A percentile compares a stretch with the other conserved stretches of the same genome.
Evolutionary conservation across 2,888 invertebrate genomes (phyloP).

Genomic region (Odontomyia ornata): DNA sequence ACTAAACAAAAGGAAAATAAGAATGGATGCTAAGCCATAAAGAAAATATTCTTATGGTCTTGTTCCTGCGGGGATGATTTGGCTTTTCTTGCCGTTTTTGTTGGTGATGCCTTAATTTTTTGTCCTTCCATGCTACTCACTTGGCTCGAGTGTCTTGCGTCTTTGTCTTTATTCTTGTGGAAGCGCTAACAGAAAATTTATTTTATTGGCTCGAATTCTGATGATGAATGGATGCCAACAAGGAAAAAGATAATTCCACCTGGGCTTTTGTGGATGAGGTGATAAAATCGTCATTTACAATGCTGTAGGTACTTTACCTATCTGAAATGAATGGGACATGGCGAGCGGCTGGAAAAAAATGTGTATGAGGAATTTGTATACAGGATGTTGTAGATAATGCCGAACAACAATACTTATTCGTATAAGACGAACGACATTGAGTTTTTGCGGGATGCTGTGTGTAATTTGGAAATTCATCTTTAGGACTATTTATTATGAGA

Average conservation of each 20-base stretch:
- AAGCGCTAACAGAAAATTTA: conserved; percentile 40
- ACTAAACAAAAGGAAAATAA: conserved; percentile 35
- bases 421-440: background rate
- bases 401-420: background rate
- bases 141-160: background rate
- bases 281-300: conserved; percentile 43
- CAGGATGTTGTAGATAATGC: conserved; percentile 3
- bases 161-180: background rate
- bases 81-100: conserved; percentile 13
- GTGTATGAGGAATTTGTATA: background rate
- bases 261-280: conserved; percentile 42
- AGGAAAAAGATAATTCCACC: conserved; percentile 41
- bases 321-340: background rate
- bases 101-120: background rate
- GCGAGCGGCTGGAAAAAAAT: background rate
- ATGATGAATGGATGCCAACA: conserved; percentile 43
- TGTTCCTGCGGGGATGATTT: conserved; percentile 30
- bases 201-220: conserved; percentile 41
- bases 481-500: background rate
- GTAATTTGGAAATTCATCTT: conserved; percentile 25
- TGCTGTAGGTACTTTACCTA: background rate
- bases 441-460: background rate
- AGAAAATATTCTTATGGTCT: conserved; percentile 40
- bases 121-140: background rate
- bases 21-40: conserved; percentile 40